Evolutionary conservation across 2,888 invertebrate species (phyloP), one percentile per base, ranked within the genome.

Genomic region (Marronus borbonicus): DNA sequence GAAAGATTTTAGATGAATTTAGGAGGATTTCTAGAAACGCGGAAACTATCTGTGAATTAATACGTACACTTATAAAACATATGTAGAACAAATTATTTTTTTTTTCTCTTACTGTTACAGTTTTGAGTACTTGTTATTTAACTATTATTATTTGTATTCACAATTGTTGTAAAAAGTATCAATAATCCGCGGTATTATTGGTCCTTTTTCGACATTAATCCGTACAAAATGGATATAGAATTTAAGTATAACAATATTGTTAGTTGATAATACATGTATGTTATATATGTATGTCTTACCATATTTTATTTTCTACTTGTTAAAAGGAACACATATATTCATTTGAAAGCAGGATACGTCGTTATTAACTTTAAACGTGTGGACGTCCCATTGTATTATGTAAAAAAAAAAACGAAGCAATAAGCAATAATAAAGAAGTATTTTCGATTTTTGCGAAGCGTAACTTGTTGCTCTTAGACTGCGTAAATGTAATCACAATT

Each of bases 341-440:
- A 72, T 72, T 70, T 58, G 72, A 72, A 72, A 72, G 72, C 72
- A 72, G 72, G 72, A 72, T 72, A 72, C 72, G 49, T 50, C 39
- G 12, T 68, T 68, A 14, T 50, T 44, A 44, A 44, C 20, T 58
- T 58, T 20, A 58, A 8, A 8, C 1, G 55, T 58, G 8, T 24
- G 8, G 55, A 58, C 55, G 55, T 58, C 17, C 17, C 3, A 20
- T 17, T 20, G 7, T 20, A 58, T 20, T 58, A 17, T 58, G 55
- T 20, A 17, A 58, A 58, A 58, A 58, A 44, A 44, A 58, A 52
- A n/a, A 52, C 4, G 5, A 52, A 17, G 17, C 52, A 4, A 20
- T n/a, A n/a, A n/a, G n/a, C n/a, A n/a, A n/a, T n/a, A n/a, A n/a
- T n/a, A n/a, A n/a, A n/a, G n/a, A n/a, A n/a, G 62, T 62, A 62